Base-by-base conservation (phyloP, 2,888 invertebrate genomes). In the Gastracanthus pulcherrimus region DNA sequence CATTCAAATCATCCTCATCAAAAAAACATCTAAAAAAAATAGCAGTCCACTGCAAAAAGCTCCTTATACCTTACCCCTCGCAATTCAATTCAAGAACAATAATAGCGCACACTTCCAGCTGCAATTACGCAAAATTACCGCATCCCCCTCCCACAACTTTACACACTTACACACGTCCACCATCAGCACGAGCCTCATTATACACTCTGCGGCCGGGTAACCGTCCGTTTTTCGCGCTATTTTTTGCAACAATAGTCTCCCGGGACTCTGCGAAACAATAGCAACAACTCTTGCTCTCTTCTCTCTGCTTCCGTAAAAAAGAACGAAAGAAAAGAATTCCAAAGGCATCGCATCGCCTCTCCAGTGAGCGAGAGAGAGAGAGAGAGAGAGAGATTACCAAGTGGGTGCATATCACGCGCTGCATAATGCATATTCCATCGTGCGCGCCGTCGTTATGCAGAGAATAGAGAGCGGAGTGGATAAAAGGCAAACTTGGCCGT, bases 401-500 rank as follows among this genome's bases (percentile, higher is more conserved):
- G 66, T 23, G 16, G 41, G 19, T 19, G 41, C 26, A 16, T 19
- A 66, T 41, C 66, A 41, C 26, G 34, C 29, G 41, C 31, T 19
- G 69, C 69, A 70, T 70, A 70, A 70, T 70, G 69, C 69, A 70
- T 51, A 51, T 70, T 51, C 51, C 51, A 48, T 67, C 31, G 51
- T 6, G 6, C 51, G n/a, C n/a, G n/a, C n/a, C n/a, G n/a, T n/a
- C 48, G 48, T 55, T 55, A 26, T 26, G 55, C 26, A 3, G 16
- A 5, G 48, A 48, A 16, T 3, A 13, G 16, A 48, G 48, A 48
- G n/a, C 3, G 48, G 29, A 58, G 48, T n/a, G 45, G 13, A 29
- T 67, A 67, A 23, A 23, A 19, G 48, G 29, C 34, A 34, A 70
- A 34, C 51, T 23, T n/a, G n/a, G n/a, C n/a, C 34, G n/a, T 13